Base-by-base conservation (phyloP, 2,797 vertebrate genomes). In the Lutjanus argentimaculatus region DNA sequence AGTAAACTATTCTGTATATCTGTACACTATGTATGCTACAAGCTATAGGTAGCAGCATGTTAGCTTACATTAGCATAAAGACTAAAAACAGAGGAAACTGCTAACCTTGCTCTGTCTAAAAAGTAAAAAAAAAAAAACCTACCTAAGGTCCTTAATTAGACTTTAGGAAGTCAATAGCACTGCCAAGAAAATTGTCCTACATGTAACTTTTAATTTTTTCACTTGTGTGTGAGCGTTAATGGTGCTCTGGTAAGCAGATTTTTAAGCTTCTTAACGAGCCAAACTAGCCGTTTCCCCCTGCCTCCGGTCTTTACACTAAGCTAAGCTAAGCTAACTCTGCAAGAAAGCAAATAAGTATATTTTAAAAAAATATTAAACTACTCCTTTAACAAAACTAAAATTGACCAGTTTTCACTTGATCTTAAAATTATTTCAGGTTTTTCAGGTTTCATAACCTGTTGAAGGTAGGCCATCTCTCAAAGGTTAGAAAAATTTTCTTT, bases 301-400 rank as follows among this genome's bases (percentile, higher is more conserved):
- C 21, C 58, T 48, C 22, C 12, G n/a, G 51, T 64, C 42, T 57
- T 30, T 17, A 53, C 1, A n/a, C 36, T 69, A 45, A 53, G 46
- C 63, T 42, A 14, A 55, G 30, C 40, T 64, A 48, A 42, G 22
- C 22, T 42, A 59, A 57, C 21, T 66, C 21, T 45, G 66, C 64
- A 65, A 66, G n/a, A 61, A 72, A 73, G 58, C 40, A 64, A 55
- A 51, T 12, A 9, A 57, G 30, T 21, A 8, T 62, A 64, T 21
- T 55, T 49, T 0, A 55, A n/a, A 53, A 25, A 15, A 69, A 42
- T 16, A 45, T 14, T n/a, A 48, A 69, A 53, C 14, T 63, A 30
- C 40, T 63, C 51, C 5, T 36, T 25, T 25, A 36, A 45, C 6
- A 3, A 58, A 64, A 64, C 49, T 0, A 43, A 57, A 49, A 15